Conservation (phyloP, 1,140 invertebrate species). For the Onthophagus taurus region DNA sequence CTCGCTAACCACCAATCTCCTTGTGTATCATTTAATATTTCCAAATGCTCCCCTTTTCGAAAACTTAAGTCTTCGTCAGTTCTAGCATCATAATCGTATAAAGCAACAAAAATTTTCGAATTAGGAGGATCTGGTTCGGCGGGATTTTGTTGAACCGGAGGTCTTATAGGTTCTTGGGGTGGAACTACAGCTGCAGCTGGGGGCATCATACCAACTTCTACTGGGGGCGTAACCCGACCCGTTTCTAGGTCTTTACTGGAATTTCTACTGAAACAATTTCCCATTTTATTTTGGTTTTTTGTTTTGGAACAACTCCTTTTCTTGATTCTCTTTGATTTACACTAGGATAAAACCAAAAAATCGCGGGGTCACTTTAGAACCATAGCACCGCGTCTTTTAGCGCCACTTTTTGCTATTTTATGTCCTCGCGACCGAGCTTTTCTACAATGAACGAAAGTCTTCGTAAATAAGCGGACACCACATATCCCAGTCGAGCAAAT, state of each 20-base stretch:
- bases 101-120: constrained; percentile 88
- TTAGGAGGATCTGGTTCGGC: constrained; percentile 53
- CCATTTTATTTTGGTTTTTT: constrained; percentile 42
- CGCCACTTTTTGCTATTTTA: no score
- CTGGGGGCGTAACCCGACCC: constrained; percentile 37
- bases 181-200: constrained; percentile 55
- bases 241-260: constrained; percentile 48
- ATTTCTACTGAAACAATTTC: constrained; percentile 61
- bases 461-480: constrained; percentile 2
- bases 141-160: constrained; percentile 48
- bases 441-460: constrained; percentile 5
- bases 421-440: no score
- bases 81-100: constrained; percentile 98
- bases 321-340: no score
- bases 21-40: constrained; percentile 96
- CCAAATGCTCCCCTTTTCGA: constrained; percentile 95
- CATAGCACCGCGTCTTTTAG: no score
- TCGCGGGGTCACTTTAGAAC: no score
- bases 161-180: constrained; percentile 51
- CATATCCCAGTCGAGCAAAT: background rate
- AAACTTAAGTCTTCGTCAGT: constrained; percentile 98
- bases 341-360: no score
- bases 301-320: no score
- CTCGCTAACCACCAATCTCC: constrained; percentile 98
- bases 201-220: constrained; percentile 50